Base-by-base conservation (phyloP, 2,888 invertebrate genomes). In the Rhagonycha fulva region DNA sequence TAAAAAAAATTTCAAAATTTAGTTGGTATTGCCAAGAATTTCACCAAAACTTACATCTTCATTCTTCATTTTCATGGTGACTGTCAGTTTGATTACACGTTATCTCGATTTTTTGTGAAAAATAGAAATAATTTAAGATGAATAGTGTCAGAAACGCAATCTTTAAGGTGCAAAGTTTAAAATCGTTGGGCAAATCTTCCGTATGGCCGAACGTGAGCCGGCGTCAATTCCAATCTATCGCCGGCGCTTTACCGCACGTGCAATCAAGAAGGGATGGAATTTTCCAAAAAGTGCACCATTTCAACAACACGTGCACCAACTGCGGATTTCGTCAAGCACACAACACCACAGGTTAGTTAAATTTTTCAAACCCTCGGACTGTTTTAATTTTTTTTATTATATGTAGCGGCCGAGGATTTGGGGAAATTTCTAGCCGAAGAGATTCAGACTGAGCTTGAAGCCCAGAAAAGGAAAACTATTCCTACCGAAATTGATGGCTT, bases 371-470 rank as follows among this genome's bases (percentile, higher is more conserved):
- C 10, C 60, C 23, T 19, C 12, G 30, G 28, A 74, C 12, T 67
- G 14, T 62, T 61, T 23, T 66, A 66, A 68, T 26, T 14, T 74
- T 61, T 14, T 47, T 47, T 71, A 30, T 30, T 12, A 62, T 7
- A 66, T 24, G 23, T 79, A 96, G 96, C 94, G 83, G 96, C 96
- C 86, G 91, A 93, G 80, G 96, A 97, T 85, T 89, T 99, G 70
- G 94, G 96, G 0, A 96, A 96, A 85, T 98, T 98, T 86, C 89
- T 99, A 26, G 94, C 95, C 1, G 97, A 98, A 84, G 98, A 99
- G 89, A 98, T 99, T 79, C 91, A 95, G 26, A 95, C 96, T 0
- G 98, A 98, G 87, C 94, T 94, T 82, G 95, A 96, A 85, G 92
- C 94, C 2, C 94, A 94, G 84, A 95, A 95, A 85, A 87, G 92